These are phyloP conservation scores for Girardinus metallicus DNA, from an alignment of 2,797 vertebrate genomes.

Conservation along the genomic window DNA sequence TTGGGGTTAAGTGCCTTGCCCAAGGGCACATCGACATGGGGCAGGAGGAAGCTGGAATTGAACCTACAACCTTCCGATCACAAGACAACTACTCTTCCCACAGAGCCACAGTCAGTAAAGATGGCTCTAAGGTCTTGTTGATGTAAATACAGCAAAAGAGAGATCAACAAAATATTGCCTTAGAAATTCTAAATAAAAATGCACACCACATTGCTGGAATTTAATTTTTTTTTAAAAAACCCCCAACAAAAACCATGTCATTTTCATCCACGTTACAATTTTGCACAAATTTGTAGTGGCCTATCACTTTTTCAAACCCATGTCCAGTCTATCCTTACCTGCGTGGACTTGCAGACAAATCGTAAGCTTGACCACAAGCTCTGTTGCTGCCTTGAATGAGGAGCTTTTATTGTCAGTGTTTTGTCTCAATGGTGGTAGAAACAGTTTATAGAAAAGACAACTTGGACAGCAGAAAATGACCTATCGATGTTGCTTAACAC, in stretches of 20 bases:
- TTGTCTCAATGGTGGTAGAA: constrained; percentile 18
- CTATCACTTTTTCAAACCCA: neutral
- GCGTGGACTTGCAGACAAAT: neutral
- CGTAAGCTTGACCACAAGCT: neutral
- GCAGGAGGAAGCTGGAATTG: no score
- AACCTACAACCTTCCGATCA: no score
- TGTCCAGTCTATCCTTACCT: neutral
- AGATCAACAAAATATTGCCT: neutral
- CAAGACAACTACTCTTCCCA: no score
- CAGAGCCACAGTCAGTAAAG: no score
- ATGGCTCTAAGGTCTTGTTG: neutral
- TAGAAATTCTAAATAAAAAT: neutral
- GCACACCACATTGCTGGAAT: neutral
- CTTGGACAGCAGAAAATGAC: constrained; percentile 4
- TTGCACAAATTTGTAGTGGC: neutral
- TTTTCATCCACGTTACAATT: neutral
- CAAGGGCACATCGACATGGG: no score
- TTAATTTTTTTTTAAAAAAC: neutral
- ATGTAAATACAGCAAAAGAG: neutral
- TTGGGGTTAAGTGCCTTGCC: no score
- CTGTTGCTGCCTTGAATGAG: neutral
- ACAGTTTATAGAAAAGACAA: constrained; percentile 31
- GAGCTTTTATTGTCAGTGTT: constrained; percentile 2
- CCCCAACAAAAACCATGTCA: neutral
- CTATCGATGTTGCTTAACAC: neutral